These are phyloP conservation scores for Drepanosiphum platanoidis DNA, from an alignment of 2,888 invertebrate species.

Conservation along the genomic window DNA sequence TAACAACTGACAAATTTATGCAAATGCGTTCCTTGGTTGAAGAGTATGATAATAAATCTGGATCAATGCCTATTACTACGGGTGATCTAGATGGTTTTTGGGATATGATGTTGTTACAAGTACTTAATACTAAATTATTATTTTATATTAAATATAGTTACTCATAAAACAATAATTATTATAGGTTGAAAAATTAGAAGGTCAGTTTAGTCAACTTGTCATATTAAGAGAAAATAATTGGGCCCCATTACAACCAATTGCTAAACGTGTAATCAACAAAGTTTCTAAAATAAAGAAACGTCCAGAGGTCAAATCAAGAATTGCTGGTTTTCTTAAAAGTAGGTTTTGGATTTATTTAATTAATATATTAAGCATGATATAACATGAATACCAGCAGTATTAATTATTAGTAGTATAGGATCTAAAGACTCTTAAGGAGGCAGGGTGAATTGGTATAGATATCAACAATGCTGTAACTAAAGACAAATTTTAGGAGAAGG, in stretches of 20 bases:
- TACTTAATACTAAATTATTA: no score
- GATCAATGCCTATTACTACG: conserved; percentile 71
- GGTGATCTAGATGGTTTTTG: conserved; percentile 87
- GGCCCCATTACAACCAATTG: conserved; percentile 37
- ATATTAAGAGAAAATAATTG: conserved; percentile 48
- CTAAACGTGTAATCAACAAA: conserved; percentile 48
- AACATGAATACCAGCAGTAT: no score
- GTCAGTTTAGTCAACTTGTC: conserved; percentile 16
- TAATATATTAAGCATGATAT: no score
- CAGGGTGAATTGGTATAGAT: no score
- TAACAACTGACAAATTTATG: conserved; percentile 80
- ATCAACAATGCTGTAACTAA: no score
- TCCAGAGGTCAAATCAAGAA: conserved; percentile 22
- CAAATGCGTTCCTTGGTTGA: conserved; percentile 76
- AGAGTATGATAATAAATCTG: conserved; percentile 65
- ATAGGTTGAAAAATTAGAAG: conserved; percentile 53
- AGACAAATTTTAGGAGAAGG: no score
- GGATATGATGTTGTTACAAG: conserved; percentile 75
- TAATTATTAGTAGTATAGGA: no score
- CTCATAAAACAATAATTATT: not conserved
- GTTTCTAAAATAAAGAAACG: not conserved
- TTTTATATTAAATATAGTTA: not conserved
- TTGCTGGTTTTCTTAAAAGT: conserved; percentile 48
- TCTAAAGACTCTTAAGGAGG: no score
- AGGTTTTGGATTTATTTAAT: no score